Evolutionary conservation across 2,888 invertebrate genomes (phyloP), one percentile per base, ranked within the genome.

Genomic region (Allygus modestus): DNA sequence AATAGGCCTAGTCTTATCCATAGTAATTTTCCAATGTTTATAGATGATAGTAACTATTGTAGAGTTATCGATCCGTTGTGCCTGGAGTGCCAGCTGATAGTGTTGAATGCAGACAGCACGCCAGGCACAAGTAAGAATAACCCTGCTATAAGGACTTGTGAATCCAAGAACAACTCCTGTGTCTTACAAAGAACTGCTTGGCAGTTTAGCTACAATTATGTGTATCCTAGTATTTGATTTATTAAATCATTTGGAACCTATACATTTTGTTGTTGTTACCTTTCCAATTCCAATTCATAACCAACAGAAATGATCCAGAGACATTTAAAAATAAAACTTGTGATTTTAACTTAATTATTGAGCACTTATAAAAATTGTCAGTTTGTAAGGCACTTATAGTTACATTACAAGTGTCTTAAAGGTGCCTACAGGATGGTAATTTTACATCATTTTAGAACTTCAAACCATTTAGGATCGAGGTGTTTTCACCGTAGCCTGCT

Each of bases 1-100:
- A 58, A 58, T 58, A 58, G 58, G 58, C 58, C 23, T 58, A 58
- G 58, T 58, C 4, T 23, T 2, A 58, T 58, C 23, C 20, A 58
- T 58, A 58, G 51, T 51, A 2, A 58, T 58, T 58, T 58, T 58
- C 58, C 58, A 58, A 58, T 58, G 58, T n/a, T 51, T 58, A 58
- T 58, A 58, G 58, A 23, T 2, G 20, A 23, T 58, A 58, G 58
- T 58, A 1, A 58, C 58, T 23, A 7, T 23, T 23, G 20, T 58
- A 23, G 58, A 58, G 23, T 58, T 58, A 23, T 23, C 20, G 1
- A 20, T 58, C 7, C 58, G 7, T 58, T 23, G 58, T 58, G 58
- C 23, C 5, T 58, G 23, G 7, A 46, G 17, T 46, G 46, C 12
- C n/a, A 46, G 46, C 12, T 12, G 12, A 46, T 46, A 12, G 1